Percentiles rank a stretch among this genome's conserved stretches.
Conservation (phyloP, 2,113 vertebrate genomes). For the Picathartes gymnocephalus region DNA sequence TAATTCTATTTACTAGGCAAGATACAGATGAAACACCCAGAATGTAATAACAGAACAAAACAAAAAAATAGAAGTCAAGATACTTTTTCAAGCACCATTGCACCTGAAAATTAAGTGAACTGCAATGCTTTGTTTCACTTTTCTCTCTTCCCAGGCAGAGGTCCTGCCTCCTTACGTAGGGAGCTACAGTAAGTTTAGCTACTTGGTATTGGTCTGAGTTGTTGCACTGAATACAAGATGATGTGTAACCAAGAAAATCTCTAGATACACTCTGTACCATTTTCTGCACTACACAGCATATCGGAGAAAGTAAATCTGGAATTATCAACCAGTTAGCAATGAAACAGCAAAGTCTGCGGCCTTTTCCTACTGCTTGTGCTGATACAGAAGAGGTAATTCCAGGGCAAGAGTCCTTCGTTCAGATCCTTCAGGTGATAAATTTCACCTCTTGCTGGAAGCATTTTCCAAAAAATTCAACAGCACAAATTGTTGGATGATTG, state of each 20-base stretch:
- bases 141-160: not conserved
- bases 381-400: not conserved
- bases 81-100: not conserved
- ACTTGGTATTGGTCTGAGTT: accelerated
- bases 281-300: not conserved
- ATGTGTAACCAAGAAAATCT: not conserved
- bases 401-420: accelerated
- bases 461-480: not conserved
- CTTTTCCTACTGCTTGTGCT: not conserved
- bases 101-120: not conserved
- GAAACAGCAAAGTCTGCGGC: not conserved
- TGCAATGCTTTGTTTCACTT: not conserved
- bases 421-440: not conserved
- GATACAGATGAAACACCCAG: not conserved
- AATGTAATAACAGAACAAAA: not conserved
- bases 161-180: not conserved
- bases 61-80: not conserved
- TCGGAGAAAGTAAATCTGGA: not conserved
- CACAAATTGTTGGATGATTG: not conserved
- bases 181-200: not conserved
- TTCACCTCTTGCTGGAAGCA: not conserved
- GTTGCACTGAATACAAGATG: not conserved
- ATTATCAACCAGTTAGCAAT: not conserved
- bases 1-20: constrained; percentile 35
- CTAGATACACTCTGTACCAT: not conserved